Evolutionary conservation across 1,140 invertebrate species (phyloP).

Genomic region (Drosophila ironensis): DNA sequence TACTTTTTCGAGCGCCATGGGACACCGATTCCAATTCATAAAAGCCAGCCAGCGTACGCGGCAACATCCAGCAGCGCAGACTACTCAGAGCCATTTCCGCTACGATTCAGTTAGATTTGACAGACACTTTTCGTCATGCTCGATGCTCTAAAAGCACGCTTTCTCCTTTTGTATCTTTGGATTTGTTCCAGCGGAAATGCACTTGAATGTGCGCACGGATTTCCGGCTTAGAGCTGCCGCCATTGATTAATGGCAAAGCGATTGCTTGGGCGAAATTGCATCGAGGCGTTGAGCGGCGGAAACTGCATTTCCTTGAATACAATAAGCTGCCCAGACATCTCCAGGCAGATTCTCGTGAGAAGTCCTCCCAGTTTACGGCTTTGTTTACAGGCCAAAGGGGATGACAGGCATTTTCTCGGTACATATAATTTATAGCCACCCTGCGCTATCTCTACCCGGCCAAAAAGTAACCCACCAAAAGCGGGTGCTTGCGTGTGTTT

Average conservation of each 20-base stretch:
- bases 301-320: conserved; percentile 56
- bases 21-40: conserved; percentile 47
- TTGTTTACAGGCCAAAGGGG: conserved; percentile 30
- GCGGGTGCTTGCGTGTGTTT: too few species aligned
- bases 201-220: conserved; percentile 62
- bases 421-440: conserved; percentile 58
- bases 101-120: conserved; percentile 19
- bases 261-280: conserved; percentile 30
- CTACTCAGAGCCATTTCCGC: conserved; percentile 47
- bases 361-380: conserved; percentile 47
- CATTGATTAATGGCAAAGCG: conserved; percentile 19
- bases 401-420: conserved; percentile 30
- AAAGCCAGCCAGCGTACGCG: conserved; percentile 8
- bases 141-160: conserved; percentile 18
- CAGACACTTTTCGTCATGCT: conserved; percentile 47
- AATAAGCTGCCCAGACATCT: conserved; percentile 32
- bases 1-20: conserved; percentile 26
- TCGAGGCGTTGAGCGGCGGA: conserved; percentile 41
- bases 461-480: conserved; percentile 54
- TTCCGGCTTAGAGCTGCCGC: conserved; percentile 40
- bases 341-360: not conserved
- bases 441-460: conserved; percentile 8
- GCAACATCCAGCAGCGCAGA: conserved; percentile 5
- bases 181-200: conserved; percentile 53
- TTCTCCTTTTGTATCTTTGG: conserved; percentile 39